phyloP scores from a whole-genome alignment of 2,797 vertebrate species.

The Lagorchestes hirsutus region DNA sequence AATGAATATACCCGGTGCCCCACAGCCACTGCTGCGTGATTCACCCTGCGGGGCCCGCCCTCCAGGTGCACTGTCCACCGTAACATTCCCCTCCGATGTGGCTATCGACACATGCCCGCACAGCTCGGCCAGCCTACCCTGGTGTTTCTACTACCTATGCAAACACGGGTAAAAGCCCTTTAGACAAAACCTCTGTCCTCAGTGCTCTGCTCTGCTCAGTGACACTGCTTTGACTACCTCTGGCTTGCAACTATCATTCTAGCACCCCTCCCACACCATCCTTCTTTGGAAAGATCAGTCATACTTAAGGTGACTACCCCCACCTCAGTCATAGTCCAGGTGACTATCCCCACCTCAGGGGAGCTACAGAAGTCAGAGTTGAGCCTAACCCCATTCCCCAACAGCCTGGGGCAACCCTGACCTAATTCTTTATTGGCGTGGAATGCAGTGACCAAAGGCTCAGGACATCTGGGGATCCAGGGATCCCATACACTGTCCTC shows the following conservation, averaged over 20 bases:
- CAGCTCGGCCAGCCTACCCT: slow-evolving; percentile 70
- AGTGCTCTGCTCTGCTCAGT: slow-evolving; percentile 10
- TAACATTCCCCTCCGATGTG: slow-evolving; percentile 91
- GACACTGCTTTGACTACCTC: slow-evolving; percentile 44
- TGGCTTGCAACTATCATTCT: slow-evolving; percentile 61
- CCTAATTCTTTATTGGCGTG: slow-evolving; percentile 50
- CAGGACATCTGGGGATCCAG: background rate
- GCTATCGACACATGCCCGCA: slow-evolving; percentile 82
- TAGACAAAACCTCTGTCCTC: slow-evolving; percentile 42
- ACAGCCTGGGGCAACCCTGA: slow-evolving; percentile 56
- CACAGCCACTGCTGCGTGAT: slow-evolving; percentile 98
- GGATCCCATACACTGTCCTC: background rate
- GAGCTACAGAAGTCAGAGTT: slow-evolving; percentile 65
- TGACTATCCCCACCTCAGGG: slow-evolving; percentile 67
- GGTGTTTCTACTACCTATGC: slow-evolving; percentile 74
- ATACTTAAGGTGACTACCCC: slow-evolving; percentile 72
- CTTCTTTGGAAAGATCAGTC: slow-evolving; percentile 47
- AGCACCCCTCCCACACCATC: slow-evolving; percentile 69
- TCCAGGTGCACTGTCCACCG: slow-evolving; percentile 99
- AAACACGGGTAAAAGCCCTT: slow-evolving; percentile 56
- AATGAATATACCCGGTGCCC: slow-evolving; percentile 99
- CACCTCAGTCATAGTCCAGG: slow-evolving; percentile 68
- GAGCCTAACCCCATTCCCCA: slow-evolving; percentile 57
- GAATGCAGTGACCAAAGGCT: slow-evolving; percentile 39
- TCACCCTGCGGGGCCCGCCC: slow-evolving; percentile 98